A percentile compares a stretch with the other conserved stretches of the same genome.
Conservation (phyloP, 1,140 invertebrate genomes). For the Holotrichia oblita region DNA sequence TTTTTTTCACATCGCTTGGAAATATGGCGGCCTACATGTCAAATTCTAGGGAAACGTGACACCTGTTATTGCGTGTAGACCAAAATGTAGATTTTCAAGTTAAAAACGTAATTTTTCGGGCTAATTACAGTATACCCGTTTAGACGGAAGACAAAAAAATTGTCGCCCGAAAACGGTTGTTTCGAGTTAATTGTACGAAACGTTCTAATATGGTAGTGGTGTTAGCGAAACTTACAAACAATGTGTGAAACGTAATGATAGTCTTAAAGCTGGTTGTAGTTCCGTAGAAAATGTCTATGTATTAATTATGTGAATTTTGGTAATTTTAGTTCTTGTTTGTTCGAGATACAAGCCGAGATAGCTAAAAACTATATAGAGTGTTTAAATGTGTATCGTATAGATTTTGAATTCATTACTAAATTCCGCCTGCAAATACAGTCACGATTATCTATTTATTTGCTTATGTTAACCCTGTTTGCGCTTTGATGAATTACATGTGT, state of each 20-base stretch:
- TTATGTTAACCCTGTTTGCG: background rate
- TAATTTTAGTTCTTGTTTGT: background rate
- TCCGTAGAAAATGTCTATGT: background rate
- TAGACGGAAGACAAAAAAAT: background rate
- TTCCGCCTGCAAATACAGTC: no score
- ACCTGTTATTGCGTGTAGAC: conserved; percentile 27
- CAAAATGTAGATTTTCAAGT: conserved; percentile 30
- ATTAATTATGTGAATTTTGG: conserved; percentile 25
- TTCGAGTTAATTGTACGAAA: conserved; percentile 17
- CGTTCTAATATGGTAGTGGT: background rate
- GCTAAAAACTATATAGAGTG: no score
- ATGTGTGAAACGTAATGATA: background rate
- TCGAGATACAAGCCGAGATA: no score
- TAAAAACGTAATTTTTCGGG: conserved; percentile 23
- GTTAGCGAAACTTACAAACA: conserved; percentile 9
- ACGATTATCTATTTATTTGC: no score
- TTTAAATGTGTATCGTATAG: no score
- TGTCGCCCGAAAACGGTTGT: conserved; percentile 32
- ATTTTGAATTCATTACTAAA: no score
- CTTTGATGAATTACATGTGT: background rate
- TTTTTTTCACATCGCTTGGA: background rate
- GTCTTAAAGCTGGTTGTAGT: no score
- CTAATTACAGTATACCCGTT: conserved; percentile 23
- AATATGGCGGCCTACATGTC: conserved; percentile 6
- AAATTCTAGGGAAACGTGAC: conserved; percentile 17